Conservation (phyloP, 2,797 vertebrate genomes). For the Galaxias olidus region DNA sequence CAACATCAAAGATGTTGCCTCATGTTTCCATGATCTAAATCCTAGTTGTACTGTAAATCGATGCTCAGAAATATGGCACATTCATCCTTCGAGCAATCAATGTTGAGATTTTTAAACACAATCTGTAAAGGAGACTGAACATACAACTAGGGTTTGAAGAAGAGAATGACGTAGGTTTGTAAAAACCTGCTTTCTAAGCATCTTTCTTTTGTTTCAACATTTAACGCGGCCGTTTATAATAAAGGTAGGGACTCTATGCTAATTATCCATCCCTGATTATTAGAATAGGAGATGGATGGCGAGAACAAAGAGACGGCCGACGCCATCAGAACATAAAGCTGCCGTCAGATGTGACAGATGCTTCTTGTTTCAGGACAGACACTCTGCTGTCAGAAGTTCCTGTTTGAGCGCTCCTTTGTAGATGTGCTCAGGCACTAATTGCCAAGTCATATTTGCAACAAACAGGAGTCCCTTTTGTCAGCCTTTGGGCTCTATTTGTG, state of each 20-base stretch:
- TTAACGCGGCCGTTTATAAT: conserved; percentile 68
- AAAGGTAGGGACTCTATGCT: conserved; percentile 76
- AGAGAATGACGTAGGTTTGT: conserved; percentile 38
- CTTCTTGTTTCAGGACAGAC: conserved; percentile 80
- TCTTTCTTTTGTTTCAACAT: conserved; percentile 62
- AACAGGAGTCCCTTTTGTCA: conserved; percentile 73
- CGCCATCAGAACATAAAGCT: conserved; percentile 80
- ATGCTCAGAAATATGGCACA: neutral
- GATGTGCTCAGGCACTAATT: conserved; percentile 77
- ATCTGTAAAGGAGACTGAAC: conserved; percentile 21
- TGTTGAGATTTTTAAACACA: neutral
- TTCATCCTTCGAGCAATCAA: neutral
- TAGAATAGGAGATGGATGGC: conserved; percentile 76
- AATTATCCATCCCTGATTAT: conserved; percentile 78
- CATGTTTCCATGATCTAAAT: neutral
- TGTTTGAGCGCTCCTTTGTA: conserved; percentile 79
- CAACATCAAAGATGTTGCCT: conserved; percentile 21
- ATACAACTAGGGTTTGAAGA: conserved; percentile 56
- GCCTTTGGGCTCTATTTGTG: conserved; percentile 70
- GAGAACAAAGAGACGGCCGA: conserved; percentile 76
- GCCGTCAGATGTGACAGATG: conserved; percentile 84
- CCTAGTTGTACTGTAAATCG: too few species aligned
- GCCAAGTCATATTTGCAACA: conserved; percentile 77
- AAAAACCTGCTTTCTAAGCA: conserved; percentile 68
- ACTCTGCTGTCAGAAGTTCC: conserved; percentile 75